Percentiles rank a stretch among this genome's conserved stretches.
These are phyloP conservation scores for Monodelphis domestica DNA, from an alignment of 2,797 vertebrate genomes.

Conservation along the genomic window DNA sequence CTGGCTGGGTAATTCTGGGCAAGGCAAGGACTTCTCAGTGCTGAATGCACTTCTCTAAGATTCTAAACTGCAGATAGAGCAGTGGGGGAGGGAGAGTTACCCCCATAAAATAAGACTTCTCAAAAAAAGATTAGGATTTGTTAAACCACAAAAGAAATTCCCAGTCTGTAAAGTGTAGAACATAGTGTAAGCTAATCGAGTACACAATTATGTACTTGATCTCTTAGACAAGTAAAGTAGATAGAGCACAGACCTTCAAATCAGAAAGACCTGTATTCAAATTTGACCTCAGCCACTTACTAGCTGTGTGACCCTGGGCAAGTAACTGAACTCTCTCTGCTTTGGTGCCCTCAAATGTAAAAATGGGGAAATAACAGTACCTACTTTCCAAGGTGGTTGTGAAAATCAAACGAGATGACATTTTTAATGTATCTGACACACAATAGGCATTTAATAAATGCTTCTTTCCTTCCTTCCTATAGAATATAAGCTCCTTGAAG, in stretches of 20 bases:
- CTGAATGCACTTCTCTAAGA: too few relatives aligned
- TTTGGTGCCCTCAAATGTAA: background rate
- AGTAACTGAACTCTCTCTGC: background rate
- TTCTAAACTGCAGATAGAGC: too few relatives aligned
- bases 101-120: too few relatives aligned
- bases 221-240: background rate
- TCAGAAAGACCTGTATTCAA: background rate
- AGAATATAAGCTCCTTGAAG: background rate
- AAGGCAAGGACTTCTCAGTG: too few relatives aligned
- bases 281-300: background rate
- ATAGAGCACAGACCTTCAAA: background rate
- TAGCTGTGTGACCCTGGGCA: background rate
- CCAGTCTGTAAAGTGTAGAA: background rate
- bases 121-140: background rate
- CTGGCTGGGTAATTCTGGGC: too few relatives aligned
- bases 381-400: background rate
- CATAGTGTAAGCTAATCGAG: background rate
- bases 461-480: background rate
- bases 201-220: background rate
- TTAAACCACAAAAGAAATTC: background rate
- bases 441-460: background rate
- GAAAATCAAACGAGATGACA: background rate
- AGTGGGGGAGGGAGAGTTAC: too few relatives aligned
- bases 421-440: background rate
- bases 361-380: background rate